These are phyloP conservation scores for Caenorhabditis sp. DNA, from an alignment of 2,888 invertebrate species.

Conservation along the genomic window DNA sequence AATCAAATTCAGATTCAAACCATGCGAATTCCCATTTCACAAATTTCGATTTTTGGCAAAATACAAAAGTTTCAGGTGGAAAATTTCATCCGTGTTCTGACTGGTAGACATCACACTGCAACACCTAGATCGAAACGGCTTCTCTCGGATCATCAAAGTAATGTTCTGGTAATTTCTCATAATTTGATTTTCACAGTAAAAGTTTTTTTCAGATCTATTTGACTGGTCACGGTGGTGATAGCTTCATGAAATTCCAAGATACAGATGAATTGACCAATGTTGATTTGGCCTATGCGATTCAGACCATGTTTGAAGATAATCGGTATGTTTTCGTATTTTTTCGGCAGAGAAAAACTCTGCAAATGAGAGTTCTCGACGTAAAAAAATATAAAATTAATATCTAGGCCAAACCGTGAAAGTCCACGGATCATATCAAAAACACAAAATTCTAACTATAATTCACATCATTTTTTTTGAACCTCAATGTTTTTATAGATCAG, in stretches of 20 bases:
- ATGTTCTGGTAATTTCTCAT: slow-evolving; percentile 78
- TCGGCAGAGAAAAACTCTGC: background rate
- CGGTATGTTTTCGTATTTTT: slow-evolving; percentile 75
- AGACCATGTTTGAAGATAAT: slow-evolving; percentile 99
- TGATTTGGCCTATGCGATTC: slow-evolving; percentile 96
- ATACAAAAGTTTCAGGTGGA: too few species aligned
- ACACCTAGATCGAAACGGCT: slow-evolving; percentile 94
- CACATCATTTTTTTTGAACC: too few species aligned
- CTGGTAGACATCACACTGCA: slow-evolving; percentile 88
- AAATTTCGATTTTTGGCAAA: too few species aligned
- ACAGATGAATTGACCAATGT: slow-evolving; percentile 98
- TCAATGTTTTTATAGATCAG: too few species aligned
- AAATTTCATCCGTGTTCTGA: slow-evolving; percentile 93
- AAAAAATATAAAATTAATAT: slow-evolving; percentile 3
- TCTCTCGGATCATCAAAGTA: slow-evolving; percentile 93
- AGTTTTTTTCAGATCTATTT: slow-evolving; percentile 55
- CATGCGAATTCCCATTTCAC: too few species aligned
- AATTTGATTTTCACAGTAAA: background rate
- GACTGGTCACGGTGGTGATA: slow-evolving; percentile 90
- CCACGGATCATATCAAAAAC: too few species aligned
- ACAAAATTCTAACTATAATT: too few species aligned
- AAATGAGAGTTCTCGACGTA: too few species aligned
- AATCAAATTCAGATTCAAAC: too few species aligned
- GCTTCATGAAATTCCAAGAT: slow-evolving; percentile 98
- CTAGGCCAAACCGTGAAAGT: too few species aligned